Percentiles rank a stretch among this genome's conserved stretches.
phyloP scores from a whole-genome alignment of 2,113 vertebrate genomes.

The Dicrurus megarhynchus region DNA sequence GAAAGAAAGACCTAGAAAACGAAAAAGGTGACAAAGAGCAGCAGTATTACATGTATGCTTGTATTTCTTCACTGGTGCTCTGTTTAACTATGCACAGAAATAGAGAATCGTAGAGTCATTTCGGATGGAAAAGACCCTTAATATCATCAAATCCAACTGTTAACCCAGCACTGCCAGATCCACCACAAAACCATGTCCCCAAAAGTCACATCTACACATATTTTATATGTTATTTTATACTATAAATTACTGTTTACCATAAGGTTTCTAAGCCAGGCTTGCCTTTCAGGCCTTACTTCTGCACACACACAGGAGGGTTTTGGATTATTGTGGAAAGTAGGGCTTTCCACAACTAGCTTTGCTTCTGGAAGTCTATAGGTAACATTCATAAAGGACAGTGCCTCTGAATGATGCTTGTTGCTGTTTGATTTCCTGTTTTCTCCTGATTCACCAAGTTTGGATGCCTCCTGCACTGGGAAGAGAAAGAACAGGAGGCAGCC shows the following conservation, averaged over 20 bases:
- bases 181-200: neutral
- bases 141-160: neutral
- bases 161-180: neutral
- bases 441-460: accelerated
- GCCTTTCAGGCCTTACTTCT: neutral
- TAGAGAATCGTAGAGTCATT: neutral
- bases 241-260: neutral
- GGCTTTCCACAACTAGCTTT: neutral
- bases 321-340: neutral
- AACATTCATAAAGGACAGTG: neutral
- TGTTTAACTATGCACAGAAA: neutral
- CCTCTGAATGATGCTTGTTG: neutral
- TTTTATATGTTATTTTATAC: neutral
- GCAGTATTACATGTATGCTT: neutral
- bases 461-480: neutral
- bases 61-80: neutral
- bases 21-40: neutral
- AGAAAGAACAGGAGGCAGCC: neutral
- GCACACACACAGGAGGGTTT: neutral
- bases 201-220: neutral
- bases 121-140: neutral
- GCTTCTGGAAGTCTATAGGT: neutral
- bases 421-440: neutral
- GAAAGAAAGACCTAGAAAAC: neutral
- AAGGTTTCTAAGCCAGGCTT: neutral